phyloP scores from a whole-genome alignment of 2,113 vertebrate genomes.

The Rhinoderma darwinii region DNA sequence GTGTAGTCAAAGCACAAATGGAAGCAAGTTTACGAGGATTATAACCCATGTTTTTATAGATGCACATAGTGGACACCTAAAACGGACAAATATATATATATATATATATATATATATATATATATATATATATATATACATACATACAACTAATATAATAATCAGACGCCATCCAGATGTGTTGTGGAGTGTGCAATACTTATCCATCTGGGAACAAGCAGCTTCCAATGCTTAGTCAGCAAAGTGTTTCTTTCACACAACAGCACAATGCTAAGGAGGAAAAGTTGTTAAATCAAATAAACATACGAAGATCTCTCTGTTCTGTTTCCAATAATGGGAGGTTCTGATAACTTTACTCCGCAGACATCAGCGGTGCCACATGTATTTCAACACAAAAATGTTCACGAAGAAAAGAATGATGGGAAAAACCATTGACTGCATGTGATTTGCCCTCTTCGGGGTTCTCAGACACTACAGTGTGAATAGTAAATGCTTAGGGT shows the following conservation, averaged over 20 bases:
- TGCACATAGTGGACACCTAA: not conserved
- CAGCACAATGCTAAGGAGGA: not conserved
- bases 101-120: too few relatives aligned
- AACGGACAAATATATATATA: too few relatives aligned
- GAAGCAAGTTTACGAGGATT: not conserved
- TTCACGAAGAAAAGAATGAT: not conserved
- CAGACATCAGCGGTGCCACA: not conserved
- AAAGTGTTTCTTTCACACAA: not conserved
- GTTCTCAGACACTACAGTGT: too few relatives aligned
- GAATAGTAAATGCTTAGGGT: too few relatives aligned
- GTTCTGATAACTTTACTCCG: not conserved
- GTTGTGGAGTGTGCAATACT: not conserved
- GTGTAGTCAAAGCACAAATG: not conserved
- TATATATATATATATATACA: too few relatives aligned
- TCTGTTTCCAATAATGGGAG: not conserved
- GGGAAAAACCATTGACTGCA: not conserved
- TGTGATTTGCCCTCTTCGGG: too few relatives aligned
- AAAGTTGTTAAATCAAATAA: not conserved
- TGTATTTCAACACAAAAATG: too few relatives aligned
- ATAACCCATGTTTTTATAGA: not conserved
- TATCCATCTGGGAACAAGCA: not conserved
- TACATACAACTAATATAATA: not conserved
- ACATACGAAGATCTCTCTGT: not conserved
- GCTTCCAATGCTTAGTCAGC: not conserved
- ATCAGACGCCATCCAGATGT: slow-evolving; percentile 7